These are phyloP conservation scores for Nesoenas mayeri DNA, from an alignment of 2,113 vertebrate genomes.

Conservation along the genomic window DNA sequence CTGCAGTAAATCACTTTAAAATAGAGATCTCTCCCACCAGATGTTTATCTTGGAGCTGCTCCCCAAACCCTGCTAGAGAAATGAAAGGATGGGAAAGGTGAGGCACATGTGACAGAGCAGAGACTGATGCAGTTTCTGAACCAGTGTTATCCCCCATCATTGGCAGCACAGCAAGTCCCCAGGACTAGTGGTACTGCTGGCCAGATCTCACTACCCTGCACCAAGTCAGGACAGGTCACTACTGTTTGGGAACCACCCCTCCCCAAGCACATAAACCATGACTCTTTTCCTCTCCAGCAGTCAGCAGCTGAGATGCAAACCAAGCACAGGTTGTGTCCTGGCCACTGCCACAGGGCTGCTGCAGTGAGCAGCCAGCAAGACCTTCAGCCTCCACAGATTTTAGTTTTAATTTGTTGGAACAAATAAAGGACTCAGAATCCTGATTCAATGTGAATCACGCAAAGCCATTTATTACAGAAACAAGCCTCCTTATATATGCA, in stretches of 20 bases:
- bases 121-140: background rate
- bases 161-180: background rate
- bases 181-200: background rate
- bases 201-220: background rate
- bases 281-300: background rate
- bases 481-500: no score
- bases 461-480: no score
- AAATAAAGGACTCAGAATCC: no score
- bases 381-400: background rate
- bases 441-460: no score
- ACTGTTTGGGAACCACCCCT: background rate
- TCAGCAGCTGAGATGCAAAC: rapidly evolving
- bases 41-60: conserved; percentile 3
- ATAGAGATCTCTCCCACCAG: background rate
- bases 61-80: background rate
- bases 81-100: no score
- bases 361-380: background rate
- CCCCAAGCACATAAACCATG: background rate
- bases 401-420: background rate
- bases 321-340: background rate
- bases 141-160: rapidly evolving
- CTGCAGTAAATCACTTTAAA: conserved; percentile 35
- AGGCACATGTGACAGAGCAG: no score
- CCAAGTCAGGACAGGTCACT: background rate
- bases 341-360: rapidly evolving